Evolutionary conservation across 2,113 vertebrate species (phyloP).

Genomic region (Upupa epops): DNA sequence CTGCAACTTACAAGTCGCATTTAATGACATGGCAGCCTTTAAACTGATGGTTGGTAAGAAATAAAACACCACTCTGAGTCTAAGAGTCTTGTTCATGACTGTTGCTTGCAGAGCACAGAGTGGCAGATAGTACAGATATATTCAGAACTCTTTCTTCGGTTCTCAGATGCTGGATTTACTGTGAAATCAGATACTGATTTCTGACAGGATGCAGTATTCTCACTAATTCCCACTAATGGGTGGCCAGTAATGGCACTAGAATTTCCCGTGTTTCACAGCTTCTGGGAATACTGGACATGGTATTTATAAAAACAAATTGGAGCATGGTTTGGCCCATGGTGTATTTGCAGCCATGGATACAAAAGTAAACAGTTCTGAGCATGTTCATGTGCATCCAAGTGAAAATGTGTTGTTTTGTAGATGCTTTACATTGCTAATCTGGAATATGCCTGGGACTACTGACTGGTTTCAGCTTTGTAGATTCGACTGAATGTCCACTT

Average conservation of each 20-base stretch:
- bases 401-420: neutral
- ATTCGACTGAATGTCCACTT: neutral
- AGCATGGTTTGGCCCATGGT: neutral
- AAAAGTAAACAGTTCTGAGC: neutral
- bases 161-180: neutral
- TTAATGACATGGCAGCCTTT: neutral
- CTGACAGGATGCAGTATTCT: neutral
- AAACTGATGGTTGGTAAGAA: neutral
- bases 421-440: neutral
- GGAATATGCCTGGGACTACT: neutral
- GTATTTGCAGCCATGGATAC: neutral
- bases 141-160: neutral
- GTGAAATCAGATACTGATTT: neutral
- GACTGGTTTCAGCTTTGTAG: neutral
- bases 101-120: neutral
- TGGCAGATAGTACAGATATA: neutral
- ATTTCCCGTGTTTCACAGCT: neutral
- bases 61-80: neutral
- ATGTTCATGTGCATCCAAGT: fast-evolving
- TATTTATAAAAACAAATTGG: neutral
- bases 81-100: neutral
- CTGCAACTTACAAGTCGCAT: neutral
- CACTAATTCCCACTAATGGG: neutral
- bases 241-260: neutral
- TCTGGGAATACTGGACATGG: neutral